phyloP scores from a whole-genome alignment of 2,113 vertebrate genomes.

The Catharus fuscescens region DNA sequence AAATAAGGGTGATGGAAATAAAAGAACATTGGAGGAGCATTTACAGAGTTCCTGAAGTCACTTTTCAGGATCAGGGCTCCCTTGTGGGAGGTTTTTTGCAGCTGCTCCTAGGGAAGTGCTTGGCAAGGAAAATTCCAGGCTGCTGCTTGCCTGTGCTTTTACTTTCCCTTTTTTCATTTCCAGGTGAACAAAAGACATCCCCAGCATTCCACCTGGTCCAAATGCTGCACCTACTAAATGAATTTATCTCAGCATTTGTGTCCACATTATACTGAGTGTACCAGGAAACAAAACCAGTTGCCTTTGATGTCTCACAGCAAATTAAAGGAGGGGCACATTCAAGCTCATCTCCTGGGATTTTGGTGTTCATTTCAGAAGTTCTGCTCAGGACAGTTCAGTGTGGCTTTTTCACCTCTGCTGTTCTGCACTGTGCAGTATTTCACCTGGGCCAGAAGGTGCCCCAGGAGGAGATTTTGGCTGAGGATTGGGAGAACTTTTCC shows the following conservation, averaged over 20 bases:
- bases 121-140: not conserved
- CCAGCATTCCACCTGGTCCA: not conserved
- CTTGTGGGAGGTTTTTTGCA: not conserved
- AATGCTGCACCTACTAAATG: not conserved
- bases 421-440: not conserved
- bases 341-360: not conserved
- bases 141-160: not conserved
- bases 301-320: not conserved
- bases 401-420: not conserved
- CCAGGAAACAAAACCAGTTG: not conserved
- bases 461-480: not conserved
- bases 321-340: not conserved
- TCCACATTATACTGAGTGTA: not conserved
- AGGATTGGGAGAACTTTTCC: not conserved
- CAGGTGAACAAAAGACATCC: not conserved
- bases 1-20: not conserved
- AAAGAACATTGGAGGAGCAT: not conserved
- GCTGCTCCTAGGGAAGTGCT: not conserved
- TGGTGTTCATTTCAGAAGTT: not conserved
- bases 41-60: not conserved
- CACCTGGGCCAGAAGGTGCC: not conserved
- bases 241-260: not conserved
- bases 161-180: not conserved
- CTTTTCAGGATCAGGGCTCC: not conserved
- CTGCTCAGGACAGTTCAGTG: not conserved